Conservation (phyloP, 2,888 invertebrate genomes). For the Temnothorax unifasciatus region DNA sequence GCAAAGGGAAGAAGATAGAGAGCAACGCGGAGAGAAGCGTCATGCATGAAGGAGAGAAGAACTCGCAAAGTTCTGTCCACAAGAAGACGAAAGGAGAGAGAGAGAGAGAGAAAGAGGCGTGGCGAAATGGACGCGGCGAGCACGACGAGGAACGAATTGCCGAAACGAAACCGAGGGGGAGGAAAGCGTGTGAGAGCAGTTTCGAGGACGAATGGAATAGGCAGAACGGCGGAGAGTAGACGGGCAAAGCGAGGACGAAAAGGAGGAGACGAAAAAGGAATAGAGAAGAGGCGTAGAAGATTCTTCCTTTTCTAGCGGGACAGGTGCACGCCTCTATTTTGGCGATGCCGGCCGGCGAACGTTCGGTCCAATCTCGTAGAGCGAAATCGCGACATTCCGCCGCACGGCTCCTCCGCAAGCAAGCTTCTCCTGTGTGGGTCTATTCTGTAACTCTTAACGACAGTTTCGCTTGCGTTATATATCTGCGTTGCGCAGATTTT, state of each 20-base stretch:
- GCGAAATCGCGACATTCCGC: constrained; percentile 75
- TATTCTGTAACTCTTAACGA: too few species aligned
- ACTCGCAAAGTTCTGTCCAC: constrained; percentile 25
- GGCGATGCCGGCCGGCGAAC: constrained; percentile 67
- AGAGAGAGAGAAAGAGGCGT: neutral
- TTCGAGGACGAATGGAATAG: constrained; percentile 25
- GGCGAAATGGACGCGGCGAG: neutral
- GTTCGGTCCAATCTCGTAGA: constrained; percentile 67
- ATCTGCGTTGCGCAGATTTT: too few species aligned
- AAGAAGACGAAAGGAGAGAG: constrained; percentile 7
- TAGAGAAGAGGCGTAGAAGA: constrained; percentile 55
- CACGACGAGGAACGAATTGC: constrained; percentile 45
- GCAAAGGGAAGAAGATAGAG: constrained; percentile 26
- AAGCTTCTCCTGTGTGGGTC: constrained; percentile 59
- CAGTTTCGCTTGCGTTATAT: too few species aligned
- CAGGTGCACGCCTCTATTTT: constrained; percentile 83
- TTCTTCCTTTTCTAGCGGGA: constrained; percentile 79
- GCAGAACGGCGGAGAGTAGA: constrained; percentile 20
- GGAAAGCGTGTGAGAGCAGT: constrained; percentile 40
- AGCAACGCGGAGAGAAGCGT: constrained; percentile 27
- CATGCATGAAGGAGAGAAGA: constrained; percentile 14
- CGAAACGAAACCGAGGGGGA: constrained; percentile 49
- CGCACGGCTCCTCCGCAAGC: constrained; percentile 50
- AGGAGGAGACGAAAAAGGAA: constrained; percentile 48
- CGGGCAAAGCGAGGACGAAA: constrained; percentile 54